Conservation (phyloP, 2,888 invertebrate species). For the Scelioninae gen. 1 region DNA sequence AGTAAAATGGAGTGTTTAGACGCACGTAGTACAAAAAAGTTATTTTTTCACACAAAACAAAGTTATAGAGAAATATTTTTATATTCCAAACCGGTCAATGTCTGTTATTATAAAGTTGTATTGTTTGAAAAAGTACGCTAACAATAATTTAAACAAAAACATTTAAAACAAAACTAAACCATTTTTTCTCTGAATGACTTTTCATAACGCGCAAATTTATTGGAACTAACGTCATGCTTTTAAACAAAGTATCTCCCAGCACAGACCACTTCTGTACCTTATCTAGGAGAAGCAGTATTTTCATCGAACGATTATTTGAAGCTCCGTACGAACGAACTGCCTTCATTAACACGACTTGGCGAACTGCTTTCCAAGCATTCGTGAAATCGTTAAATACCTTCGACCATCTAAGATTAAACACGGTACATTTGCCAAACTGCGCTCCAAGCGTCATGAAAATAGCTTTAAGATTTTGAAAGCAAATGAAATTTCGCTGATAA, state of each 20-base stretch:
- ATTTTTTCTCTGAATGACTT: conserved; percentile 35
- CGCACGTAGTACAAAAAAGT: too few species aligned
- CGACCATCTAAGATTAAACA: conserved; percentile 40
- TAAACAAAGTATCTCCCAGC: conserved; percentile 40
- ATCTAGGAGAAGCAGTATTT: conserved; percentile 57
- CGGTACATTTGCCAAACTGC: conserved; percentile 39
- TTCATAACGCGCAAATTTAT: conserved; percentile 14
- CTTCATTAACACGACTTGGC: conserved; percentile 60
- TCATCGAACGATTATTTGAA: conserved; percentile 70
- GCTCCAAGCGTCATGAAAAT: conserved; percentile 20
- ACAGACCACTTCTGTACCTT: conserved; percentile 51
- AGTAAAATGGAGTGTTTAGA: too few species aligned
- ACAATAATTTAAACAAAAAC: neutral
- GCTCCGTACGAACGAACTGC: conserved; percentile 78
- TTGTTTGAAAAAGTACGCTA: neutral
- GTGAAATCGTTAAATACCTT: conserved; percentile 45
- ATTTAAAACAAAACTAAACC: neutral
- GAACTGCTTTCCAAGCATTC: conserved; percentile 36
- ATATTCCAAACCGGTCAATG: too few species aligned
- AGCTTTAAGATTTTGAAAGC: conserved; percentile 1
- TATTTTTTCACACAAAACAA: too few species aligned
- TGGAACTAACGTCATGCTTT: conserved; percentile 40
- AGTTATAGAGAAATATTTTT: neutral
- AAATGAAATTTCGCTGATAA: neutral
- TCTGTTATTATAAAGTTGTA: neutral